phyloP scores from a whole-genome alignment of 2,888 invertebrate genomes.

The Epicampocera succincta region DNA sequence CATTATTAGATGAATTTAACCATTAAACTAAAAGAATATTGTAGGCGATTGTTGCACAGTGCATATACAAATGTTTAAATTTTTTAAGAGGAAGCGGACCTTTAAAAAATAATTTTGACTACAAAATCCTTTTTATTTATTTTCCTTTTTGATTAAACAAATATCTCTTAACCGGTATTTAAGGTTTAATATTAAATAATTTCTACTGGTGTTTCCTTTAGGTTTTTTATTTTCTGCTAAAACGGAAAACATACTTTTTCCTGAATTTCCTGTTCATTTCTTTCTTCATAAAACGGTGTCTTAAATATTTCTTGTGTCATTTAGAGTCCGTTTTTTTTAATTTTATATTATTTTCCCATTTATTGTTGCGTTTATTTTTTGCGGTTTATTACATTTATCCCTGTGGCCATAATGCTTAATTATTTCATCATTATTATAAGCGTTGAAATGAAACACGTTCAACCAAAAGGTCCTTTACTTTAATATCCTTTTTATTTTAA shows the following conservation, averaged over 20 bases:
- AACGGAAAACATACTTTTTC: slow-evolving; percentile 18
- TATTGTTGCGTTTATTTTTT: slow-evolving; percentile 23
- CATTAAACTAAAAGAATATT: too few species aligned
- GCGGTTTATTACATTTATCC: slow-evolving; percentile 62
- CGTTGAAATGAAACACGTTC: slow-evolving; percentile 67
- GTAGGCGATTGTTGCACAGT: too few species aligned
- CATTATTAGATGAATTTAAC: too few species aligned
- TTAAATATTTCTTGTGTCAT: slow-evolving; percentile 5
- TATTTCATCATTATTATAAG: slow-evolving; percentile 68
- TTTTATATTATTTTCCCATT: slow-evolving; percentile 19
- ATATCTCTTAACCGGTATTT: slow-evolving; percentile 4
- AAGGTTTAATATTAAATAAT: slow-evolving; percentile 14
- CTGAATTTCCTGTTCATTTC: neutral
- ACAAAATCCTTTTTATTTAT: too few species aligned
- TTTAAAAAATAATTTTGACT: too few species aligned
- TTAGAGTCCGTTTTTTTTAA: neutral
- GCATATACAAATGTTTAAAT: too few species aligned
- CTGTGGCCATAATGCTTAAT: slow-evolving; percentile 67
- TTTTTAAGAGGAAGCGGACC: too few species aligned
- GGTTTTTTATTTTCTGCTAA: neutral
- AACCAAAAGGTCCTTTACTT: slow-evolving; percentile 57
- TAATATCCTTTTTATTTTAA: slow-evolving; percentile 51
- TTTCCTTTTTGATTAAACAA: neutral
- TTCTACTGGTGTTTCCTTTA: neutral
- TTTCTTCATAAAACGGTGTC: slow-evolving; percentile 14